phyloP scores from a whole-genome alignment of 2,797 vertebrate species.

The Melopsittacus undulatus region DNA sequence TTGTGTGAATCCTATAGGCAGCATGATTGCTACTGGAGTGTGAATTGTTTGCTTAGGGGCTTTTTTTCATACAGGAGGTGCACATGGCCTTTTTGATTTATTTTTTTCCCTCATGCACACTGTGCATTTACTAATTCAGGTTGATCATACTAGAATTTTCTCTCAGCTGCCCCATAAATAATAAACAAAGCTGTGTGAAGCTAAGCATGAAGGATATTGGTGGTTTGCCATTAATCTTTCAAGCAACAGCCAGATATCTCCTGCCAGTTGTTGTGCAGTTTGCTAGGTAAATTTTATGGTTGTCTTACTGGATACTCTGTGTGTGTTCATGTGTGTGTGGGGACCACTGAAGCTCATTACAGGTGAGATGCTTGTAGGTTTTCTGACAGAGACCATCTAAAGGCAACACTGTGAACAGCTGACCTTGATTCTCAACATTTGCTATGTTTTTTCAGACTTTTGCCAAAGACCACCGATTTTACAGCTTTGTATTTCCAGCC shows the following conservation, averaged over 20 bases:
- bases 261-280: not conserved
- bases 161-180: slow-evolving; percentile 26
- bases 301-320: not conserved
- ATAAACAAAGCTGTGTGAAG: slow-evolving; percentile 41
- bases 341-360: not conserved
- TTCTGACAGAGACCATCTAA: not conserved
- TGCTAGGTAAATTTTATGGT: not conserved
- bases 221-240: slow-evolving; percentile 46
- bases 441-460: not conserved
- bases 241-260: not conserved
- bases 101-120: not conserved
- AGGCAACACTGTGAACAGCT: not conserved
- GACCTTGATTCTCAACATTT: not conserved
- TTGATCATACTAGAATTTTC: slow-evolving; percentile 13
- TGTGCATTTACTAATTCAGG: slow-evolving; percentile 1
- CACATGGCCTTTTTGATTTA: not conserved
- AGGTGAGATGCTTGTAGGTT: not conserved
- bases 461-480: not conserved
- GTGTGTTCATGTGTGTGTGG: not conserved
- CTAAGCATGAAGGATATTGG: slow-evolving; percentile 34
- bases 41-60: not conserved
- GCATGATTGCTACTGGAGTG: not conserved
- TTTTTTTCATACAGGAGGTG: not conserved
- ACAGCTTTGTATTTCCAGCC: not conserved
- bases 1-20: not conserved